Conservation (phyloP, 2,797 vertebrate species). For the Centroberyx gerrardi region DNA sequence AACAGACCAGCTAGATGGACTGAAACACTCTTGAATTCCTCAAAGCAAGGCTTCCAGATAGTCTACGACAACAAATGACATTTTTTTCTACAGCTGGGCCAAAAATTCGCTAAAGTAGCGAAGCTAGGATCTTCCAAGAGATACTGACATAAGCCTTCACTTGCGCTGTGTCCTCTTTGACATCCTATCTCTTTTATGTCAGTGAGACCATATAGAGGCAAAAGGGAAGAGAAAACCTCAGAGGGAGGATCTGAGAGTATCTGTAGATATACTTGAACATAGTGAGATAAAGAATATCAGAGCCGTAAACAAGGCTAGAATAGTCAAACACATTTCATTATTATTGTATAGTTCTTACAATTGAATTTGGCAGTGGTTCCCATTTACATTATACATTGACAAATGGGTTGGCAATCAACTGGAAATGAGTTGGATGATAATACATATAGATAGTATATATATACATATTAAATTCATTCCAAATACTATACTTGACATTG, state of each 20-base stretch:
- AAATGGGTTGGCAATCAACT: not conserved
- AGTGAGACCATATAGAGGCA: constrained; percentile 15
- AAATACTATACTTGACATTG: constrained; percentile 1
- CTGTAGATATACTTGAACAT: too few species aligned
- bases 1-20: too few species aligned
- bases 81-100: constrained; percentile 31
- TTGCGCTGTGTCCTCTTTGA: constrained; percentile 34
- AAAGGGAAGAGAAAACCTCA: not conserved
- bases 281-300: too few species aligned
- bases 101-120: constrained; percentile 31
- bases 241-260: not conserved
- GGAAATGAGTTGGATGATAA: not conserved
- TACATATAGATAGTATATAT: not conserved
- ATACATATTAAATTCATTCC: too few species aligned
- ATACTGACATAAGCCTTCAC: constrained; percentile 39
- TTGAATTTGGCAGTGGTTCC: too few species aligned
- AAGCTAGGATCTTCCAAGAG: constrained; percentile 34
- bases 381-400: not conserved
- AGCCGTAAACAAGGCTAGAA: too few species aligned
- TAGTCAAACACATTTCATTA: too few species aligned
- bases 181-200: constrained; percentile 41
- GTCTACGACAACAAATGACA: constrained; percentile 7
- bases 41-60: constrained; percentile 26
- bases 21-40: too few species aligned
- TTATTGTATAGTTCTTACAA: too few species aligned